Evolutionary conservation across 1,140 invertebrate species (phyloP), one percentile per base, ranked within the genome.

Genomic region (Triops cancriformis): DNA sequence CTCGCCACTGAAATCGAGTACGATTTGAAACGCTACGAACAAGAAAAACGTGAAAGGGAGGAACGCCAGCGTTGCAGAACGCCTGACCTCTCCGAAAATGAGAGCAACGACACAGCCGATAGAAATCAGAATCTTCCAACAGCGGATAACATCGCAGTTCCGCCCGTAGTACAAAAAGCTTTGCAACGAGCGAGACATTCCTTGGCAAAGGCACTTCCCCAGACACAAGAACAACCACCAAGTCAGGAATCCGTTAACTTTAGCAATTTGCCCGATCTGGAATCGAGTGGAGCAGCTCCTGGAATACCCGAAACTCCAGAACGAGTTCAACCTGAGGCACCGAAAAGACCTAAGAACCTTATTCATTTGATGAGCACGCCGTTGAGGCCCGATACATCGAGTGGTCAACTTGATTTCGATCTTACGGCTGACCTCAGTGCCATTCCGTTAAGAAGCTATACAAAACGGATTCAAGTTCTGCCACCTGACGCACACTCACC

Each of bases 1-100:
- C 80, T 88, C 28, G 84, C 85, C 0, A 84, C 82, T 72, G 86
- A 87, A 80, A 86, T 88, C 75, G 83, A 85, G 78, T 87, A 84
- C 83, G 86, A 87, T 79, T 76, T 87, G 37, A 81, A 83, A 14
- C 84, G 83, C 31, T 82, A 85, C 76, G 82, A 85, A 23, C 84
- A 84, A 51, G 79, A 80, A 73, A 80, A 79, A 64, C 78, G 73
- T 45, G 77, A 78, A 23, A 78, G 80, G 51, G 73, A 80, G 72
- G 74, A 77, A 9, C 78, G 9, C 18, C 23, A 41, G 12, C 41
- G 31, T 14, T 23, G 23, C 10, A 43, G 0, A 27, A 42, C 27
- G 14, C n/a, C 18, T 18, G n/a, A 26, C 74, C 27, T 26, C 11
- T 31, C 18, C 42, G 12, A 28, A 11, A 1, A 7, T 11, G 74